A percentile compares a stretch with the other conserved stretches of the same genome.
phyloP scores from a whole-genome alignment of 1,140 invertebrate species.

The Cherax destructor region DNA sequence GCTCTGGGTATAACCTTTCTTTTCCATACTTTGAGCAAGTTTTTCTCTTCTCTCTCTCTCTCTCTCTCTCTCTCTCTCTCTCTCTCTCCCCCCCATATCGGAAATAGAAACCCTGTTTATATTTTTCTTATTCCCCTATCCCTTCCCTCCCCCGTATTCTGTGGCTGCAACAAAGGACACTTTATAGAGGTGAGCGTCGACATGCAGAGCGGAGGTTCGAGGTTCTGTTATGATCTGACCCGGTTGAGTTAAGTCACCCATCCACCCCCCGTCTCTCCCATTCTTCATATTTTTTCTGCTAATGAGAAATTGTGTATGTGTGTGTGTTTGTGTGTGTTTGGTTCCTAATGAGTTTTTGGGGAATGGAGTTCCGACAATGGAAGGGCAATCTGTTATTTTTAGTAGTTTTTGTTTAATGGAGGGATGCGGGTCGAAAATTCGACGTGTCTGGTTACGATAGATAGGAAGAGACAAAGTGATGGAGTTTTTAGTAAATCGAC shows the following conservation, averaged over 20 bases:
- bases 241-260: no score
- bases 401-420: background rate
- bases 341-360: background rate
- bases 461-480: no score
- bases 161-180: background rate
- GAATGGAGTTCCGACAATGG: background rate
- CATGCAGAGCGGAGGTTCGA: background rate
- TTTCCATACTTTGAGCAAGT: no score
- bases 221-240: no score
- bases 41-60: no score
- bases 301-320: background rate
- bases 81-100: no score
- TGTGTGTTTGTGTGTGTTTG: no score
- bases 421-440: no score
- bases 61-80: background rate
- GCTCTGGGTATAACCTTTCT: no score
- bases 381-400: background rate
- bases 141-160: background rate
- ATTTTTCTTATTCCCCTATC: no score
- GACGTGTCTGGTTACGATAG: no score
- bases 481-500: no score
- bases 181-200: background rate
- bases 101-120: background rate
- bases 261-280: background rate
- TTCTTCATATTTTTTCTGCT: slow-evolving; percentile 8